Evolutionary conservation across 2,888 invertebrate species (phyloP).

Genomic region (Chrysolina americana): DNA sequence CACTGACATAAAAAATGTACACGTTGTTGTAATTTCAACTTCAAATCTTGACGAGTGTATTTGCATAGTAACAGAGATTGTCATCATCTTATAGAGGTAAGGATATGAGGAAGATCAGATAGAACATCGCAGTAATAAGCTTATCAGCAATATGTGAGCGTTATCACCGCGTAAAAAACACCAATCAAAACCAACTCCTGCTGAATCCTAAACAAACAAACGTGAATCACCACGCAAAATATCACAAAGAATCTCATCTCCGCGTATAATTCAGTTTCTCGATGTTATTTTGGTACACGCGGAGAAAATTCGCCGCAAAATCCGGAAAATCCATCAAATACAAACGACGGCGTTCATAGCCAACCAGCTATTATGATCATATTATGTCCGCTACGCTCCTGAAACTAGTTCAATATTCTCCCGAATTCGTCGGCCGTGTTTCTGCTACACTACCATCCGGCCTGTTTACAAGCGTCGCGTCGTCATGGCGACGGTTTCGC

Average conservation of each 20-base stretch:
- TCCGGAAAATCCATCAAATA: slow-evolving; percentile 11
- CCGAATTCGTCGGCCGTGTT: slow-evolving; percentile 10
- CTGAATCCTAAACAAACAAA: no score
- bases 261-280: not conserved
- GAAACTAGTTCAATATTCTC: slow-evolving; percentile 17
- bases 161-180: no score
- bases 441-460: not conserved
- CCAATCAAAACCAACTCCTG: no score
- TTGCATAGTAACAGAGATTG: no score
- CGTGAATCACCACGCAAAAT: no score
- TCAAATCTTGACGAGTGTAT: no score
- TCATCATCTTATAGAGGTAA: no score
- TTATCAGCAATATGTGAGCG: no score
- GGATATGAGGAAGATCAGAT: no score
- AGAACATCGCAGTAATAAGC: no score
- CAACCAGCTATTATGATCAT: slow-evolving; percentile 13
- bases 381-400: slow-evolving; percentile 12
- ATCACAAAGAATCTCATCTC: not conserved
- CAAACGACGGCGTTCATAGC: not conserved
- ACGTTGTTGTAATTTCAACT: no score
- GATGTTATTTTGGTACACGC: not conserved
- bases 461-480: slow-evolving; percentile 23
- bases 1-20: no score
- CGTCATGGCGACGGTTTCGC: slow-evolving; percentile 16
- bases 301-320: not conserved